A percentile compares a stretch with the other conserved stretches of the same genome.
Conservation (phyloP, 2,113 vertebrate species). For the Neodon shergylaensis region DNA sequence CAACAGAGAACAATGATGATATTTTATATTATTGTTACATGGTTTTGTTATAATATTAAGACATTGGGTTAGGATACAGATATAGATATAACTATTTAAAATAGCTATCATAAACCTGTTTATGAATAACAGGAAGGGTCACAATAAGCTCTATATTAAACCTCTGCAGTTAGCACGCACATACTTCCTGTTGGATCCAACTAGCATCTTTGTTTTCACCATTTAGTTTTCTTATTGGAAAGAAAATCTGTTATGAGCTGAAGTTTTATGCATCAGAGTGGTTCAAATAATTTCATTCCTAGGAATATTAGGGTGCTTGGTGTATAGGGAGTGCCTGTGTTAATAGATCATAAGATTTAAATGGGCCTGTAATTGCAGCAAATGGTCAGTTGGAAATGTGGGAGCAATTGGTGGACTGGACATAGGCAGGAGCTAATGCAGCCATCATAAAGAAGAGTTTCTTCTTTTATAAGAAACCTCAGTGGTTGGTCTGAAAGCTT, state of each 20-base stretch:
- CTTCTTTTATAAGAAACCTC: background rate
- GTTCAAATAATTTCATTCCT: background rate
- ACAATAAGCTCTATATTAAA: background rate
- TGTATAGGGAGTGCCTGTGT: background rate
- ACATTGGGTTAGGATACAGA: background rate
- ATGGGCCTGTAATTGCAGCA: background rate
- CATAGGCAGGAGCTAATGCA: background rate
- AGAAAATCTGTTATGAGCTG: background rate
- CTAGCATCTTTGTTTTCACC: background rate
- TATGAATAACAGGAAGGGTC: slow-evolving; percentile 31
- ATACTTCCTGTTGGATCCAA: background rate
- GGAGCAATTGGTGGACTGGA: background rate
- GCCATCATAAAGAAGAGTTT: background rate
- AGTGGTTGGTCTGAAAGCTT: background rate
- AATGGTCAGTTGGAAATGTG: background rate
- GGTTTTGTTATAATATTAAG: background rate
- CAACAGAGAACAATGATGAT: slow-evolving; percentile 53
- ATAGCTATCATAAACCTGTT: background rate
- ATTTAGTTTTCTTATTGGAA: background rate
- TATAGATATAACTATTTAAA: background rate
- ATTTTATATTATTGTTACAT: slow-evolving; percentile 56
- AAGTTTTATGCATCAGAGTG: background rate
- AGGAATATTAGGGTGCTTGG: background rate
- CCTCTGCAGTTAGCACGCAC: background rate
- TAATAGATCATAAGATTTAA: background rate